A percentile compares a stretch with the other conserved stretches of the same genome.
phyloP scores from a whole-genome alignment of 2,888 invertebrate species.

The Calephelis perditalis region DNA sequence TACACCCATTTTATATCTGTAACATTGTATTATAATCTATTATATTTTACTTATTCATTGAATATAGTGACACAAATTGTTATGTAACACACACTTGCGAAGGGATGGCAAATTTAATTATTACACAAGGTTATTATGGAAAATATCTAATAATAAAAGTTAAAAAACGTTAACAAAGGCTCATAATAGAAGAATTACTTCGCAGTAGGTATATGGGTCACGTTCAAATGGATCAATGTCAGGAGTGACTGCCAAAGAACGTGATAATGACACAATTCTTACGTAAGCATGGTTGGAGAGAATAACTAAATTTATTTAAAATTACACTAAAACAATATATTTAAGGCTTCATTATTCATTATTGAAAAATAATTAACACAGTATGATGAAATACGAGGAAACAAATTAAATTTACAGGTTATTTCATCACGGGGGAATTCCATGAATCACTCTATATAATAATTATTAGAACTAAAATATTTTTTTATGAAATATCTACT shows the following conservation, averaged over 20 bases:
- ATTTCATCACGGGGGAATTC: background rate
- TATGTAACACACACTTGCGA: slow-evolving; percentile 7
- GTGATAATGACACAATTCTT: slow-evolving; percentile 54
- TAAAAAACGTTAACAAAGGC: too few species aligned
- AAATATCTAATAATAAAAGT: too few species aligned
- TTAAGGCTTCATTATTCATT: background rate
- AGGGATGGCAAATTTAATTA: background rate
- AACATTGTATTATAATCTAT: slow-evolving; percentile 20
- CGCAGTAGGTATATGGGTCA: slow-evolving; percentile 45
- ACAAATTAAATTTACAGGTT: background rate
- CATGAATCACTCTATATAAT: background rate
- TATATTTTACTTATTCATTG: background rate
- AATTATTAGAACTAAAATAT: background rate
- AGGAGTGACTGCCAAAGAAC: slow-evolving; percentile 43
- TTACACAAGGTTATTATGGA: background rate
- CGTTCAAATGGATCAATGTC: slow-evolving; percentile 62
- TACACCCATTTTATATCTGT: slow-evolving; percentile 82
- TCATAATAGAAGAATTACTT: background rate
- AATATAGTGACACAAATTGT: background rate
- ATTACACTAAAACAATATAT: background rate
- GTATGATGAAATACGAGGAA: slow-evolving; percentile 4
- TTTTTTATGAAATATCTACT: background rate
- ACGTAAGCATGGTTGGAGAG: slow-evolving; percentile 53
- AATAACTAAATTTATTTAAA: background rate
- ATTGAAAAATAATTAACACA: background rate